These are phyloP conservation scores for Endomychus coccineus DNA, from an alignment of 2,888 invertebrate species.

Conservation along the genomic window DNA sequence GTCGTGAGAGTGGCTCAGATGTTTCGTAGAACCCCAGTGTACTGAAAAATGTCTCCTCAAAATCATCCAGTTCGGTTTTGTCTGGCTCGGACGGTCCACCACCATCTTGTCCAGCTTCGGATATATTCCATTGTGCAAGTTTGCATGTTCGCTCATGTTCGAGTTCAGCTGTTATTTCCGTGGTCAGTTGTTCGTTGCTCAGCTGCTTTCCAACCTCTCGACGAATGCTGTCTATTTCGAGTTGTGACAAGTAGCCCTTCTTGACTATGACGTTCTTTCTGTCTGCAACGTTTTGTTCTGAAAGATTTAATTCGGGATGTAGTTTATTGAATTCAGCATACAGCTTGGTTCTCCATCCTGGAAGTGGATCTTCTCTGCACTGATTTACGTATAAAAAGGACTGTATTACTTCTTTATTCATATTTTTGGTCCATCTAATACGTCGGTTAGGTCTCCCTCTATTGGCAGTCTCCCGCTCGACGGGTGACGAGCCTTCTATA, in stretches of 20 bases:
- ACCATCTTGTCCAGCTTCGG: neutral
- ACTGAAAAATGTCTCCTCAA: neutral
- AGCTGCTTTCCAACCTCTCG: neutral
- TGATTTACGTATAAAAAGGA: neutral
- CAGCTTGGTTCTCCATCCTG: slow-evolving; percentile 1
- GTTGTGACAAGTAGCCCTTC: slow-evolving; percentile 1
- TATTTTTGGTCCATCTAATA: neutral
- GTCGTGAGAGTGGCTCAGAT: neutral
- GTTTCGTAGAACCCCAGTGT: neutral
- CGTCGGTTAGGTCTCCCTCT: neutral
- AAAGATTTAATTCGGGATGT: neutral
- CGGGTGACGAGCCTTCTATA: neutral
- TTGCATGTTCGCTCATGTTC: neutral
- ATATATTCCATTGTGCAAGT: neutral
- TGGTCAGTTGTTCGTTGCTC: slow-evolving; percentile 1
- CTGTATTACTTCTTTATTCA: neutral
- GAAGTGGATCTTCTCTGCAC: slow-evolving; percentile 1
- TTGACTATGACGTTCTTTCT: too few species aligned
- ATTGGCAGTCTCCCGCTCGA: neutral
- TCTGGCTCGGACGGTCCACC: neutral
- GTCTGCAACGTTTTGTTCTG: slow-evolving; percentile 1
- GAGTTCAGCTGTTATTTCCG: neutral
- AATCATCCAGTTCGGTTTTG: neutral
- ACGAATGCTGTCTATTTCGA: neutral
- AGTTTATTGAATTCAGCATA: slow-evolving; percentile 1